These are phyloP conservation scores for Brachionus rubens DNA, from an alignment of 1,140 invertebrate genomes.

Conservation along the genomic window DNA sequence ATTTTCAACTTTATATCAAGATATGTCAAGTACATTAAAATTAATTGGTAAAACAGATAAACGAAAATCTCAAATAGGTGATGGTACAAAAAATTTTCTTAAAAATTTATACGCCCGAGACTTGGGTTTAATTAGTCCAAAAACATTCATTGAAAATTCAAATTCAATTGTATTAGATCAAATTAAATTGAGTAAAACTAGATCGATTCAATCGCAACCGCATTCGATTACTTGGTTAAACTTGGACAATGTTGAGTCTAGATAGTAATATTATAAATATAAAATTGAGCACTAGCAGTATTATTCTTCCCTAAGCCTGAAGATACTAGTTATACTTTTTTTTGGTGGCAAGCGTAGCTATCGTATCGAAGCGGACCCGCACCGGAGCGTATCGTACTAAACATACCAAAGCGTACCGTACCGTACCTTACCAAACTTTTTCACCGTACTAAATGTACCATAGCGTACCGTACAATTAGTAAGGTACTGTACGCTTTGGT, in stretches of 20 bases:
- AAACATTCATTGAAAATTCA: background rate
- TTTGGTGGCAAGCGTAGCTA: too few species aligned
- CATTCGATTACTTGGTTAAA: conserved; percentile 39
- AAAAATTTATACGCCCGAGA: conserved; percentile 14
- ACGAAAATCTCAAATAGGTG: background rate
- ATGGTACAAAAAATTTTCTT: background rate
- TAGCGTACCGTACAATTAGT: too few species aligned
- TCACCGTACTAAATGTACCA: too few species aligned
- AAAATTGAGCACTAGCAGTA: too few species aligned
- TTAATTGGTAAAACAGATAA: background rate
- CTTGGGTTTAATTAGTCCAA: background rate
- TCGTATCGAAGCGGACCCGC: too few species aligned
- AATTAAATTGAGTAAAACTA: background rate
- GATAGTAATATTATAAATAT: conserved; percentile 36
- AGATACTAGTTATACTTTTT: too few species aligned
- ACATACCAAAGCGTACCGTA: too few species aligned
- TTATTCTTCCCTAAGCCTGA: too few species aligned
- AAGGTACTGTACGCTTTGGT: too few species aligned
- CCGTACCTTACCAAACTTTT: too few species aligned
- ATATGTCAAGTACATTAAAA: background rate
- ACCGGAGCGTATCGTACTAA: too few species aligned
- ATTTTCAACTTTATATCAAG: background rate
- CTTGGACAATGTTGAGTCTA: conserved; percentile 14
- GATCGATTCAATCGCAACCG: conserved; percentile 10
- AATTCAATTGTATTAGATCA: background rate